Conservation (phyloP, 1,140 invertebrate species). For the Eulimnadia texana region DNA sequence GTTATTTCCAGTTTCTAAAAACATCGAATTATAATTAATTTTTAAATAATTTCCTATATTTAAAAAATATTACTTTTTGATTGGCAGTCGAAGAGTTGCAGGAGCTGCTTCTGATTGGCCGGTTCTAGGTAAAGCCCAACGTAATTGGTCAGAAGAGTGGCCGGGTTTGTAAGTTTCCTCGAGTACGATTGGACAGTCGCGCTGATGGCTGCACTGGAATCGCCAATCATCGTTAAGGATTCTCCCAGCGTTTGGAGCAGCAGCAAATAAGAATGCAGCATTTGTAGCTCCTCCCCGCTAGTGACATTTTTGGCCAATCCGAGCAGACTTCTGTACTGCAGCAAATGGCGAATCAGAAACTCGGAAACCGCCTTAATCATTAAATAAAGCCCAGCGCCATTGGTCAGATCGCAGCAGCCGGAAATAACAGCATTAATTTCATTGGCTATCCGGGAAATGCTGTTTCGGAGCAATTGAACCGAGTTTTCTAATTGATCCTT, state of each 20-base stretch:
- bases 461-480: neutral
- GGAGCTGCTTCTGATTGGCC: neutral
- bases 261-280: neutral
- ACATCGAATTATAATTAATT: neutral
- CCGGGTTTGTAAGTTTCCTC: neutral
- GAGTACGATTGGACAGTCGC: neutral
- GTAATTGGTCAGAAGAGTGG: neutral
- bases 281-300: neutral
- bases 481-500: neutral
- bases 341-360: conserved; percentile 1
- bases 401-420: neutral
- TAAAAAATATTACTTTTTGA: neutral
- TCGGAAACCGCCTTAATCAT: neutral
- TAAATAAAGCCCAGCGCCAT: neutral
- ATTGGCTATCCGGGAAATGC: neutral
- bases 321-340: neutral
- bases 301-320: neutral
- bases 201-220: neutral
- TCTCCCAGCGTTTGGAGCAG: conserved; percentile 9
- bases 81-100: neutral
- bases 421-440: neutral
- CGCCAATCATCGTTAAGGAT: neutral
- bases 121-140: neutral
- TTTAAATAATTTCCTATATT: no score
- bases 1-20: neutral